Evolutionary conservation across 2,113 vertebrate species (phyloP).

Genomic region (Microtus montanus): DNA sequence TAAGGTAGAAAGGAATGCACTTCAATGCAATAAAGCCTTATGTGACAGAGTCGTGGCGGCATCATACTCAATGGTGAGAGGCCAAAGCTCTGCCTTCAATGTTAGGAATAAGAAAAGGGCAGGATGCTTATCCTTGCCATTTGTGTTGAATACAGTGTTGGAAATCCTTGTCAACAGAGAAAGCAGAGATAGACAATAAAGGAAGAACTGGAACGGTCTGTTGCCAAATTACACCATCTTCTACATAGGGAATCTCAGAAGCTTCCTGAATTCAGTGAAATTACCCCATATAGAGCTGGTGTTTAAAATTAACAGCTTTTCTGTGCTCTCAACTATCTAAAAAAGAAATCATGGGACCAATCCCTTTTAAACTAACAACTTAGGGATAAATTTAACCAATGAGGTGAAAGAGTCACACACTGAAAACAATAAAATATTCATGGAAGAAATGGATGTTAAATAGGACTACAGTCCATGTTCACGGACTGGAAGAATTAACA

Average conservation of each 20-base stretch:
- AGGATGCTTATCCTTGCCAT: not conserved
- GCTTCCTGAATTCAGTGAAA: not conserved
- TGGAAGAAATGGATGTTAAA: not conserved
- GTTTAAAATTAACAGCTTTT: not conserved
- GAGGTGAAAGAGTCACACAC: not conserved
- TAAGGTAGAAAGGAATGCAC: not conserved
- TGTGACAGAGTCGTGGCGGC: not conserved
- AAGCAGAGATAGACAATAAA: not conserved
- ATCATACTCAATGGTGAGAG: not conserved
- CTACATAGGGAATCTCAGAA: not conserved
- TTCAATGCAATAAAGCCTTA: not conserved
- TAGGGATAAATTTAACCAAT: not conserved
- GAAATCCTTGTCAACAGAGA: not conserved
- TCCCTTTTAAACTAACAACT: not conserved
- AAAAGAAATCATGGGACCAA: not conserved
- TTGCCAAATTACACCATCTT: not conserved
- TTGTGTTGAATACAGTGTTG: not conserved
- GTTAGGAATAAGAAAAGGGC: not conserved
- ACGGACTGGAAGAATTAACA: not conserved
- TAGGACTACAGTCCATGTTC: not conserved
- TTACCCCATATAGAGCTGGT: not conserved
- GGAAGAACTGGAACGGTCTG: not conserved
- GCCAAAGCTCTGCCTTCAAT: not conserved
- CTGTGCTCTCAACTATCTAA: not conserved
- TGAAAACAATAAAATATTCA: not conserved